phyloP scores from a whole-genome alignment of 30 jellyfish, hydroid and myxozoan genomes.

The Chironex yamaguchii region DNA sequence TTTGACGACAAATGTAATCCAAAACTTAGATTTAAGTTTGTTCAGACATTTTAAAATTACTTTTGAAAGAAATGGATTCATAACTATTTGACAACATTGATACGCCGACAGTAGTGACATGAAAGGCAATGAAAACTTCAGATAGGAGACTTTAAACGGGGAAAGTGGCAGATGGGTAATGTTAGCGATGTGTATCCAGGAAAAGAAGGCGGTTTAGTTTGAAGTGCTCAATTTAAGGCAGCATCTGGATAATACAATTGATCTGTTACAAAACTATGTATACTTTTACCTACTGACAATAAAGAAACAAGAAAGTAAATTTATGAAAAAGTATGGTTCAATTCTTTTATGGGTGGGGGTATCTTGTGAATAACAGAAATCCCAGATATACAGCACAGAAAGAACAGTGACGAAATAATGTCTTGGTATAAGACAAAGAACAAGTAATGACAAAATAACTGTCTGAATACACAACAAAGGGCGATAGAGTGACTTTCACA shows the following conservation, averaged over 20 bases:
- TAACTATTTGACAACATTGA: slow-evolving; percentile 1
- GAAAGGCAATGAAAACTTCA: background rate
- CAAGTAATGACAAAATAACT: no score
- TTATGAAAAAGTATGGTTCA: background rate
- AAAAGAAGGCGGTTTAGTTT: background rate
- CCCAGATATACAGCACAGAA: background rate
- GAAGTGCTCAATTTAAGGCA: background rate
- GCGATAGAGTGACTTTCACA: no score
- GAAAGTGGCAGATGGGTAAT: background rate
- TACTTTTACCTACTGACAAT: background rate
- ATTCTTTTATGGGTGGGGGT: background rate
- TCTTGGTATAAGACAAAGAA: no score
- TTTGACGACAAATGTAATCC: no score
- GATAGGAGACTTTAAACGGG: background rate
- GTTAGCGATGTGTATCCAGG: background rate
- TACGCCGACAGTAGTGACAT: background rate
- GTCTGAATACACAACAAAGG: no score
- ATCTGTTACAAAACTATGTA: background rate
- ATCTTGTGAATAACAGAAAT: background rate
- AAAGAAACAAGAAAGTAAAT: background rate
- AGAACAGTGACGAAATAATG: no score
- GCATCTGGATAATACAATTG: background rate
- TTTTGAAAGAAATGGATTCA: background rate
- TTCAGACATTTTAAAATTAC: no score
- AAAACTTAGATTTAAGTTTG: background rate